phyloP scores from a whole-genome alignment of 1,140 invertebrate genomes.

The Mya arenaria region DNA sequence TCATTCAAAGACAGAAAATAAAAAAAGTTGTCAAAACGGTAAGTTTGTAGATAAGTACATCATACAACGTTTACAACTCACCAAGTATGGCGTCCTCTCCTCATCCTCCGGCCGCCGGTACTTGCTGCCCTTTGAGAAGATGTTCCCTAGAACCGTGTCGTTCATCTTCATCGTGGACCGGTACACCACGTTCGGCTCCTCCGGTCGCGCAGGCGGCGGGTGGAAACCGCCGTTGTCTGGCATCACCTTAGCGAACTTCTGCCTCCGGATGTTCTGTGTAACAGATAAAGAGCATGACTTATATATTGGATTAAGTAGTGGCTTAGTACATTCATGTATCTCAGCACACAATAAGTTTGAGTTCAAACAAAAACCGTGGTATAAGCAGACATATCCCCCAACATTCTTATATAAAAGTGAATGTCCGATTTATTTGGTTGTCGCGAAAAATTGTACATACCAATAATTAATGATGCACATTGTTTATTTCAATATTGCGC shows the following conservation, averaged over 20 bases:
- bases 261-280: neutral
- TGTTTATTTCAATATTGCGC: no score
- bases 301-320: neutral
- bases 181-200: neutral
- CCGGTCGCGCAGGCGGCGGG: neutral
- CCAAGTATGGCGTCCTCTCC: neutral
- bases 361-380: no score
- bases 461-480: no score
- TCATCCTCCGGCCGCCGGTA: neutral
- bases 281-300: neutral
- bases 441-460: neutral
- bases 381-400: no score
- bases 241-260: neutral
- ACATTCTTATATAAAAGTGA: neutral
- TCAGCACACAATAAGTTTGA: neutral
- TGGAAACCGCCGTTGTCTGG: neutral
- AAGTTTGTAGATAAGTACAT: no score
- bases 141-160: neutral
- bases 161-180: slow-evolving; percentile 3
- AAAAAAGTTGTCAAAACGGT: no score
- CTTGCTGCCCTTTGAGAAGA: neutral
- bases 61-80: no score
- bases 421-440: neutral
- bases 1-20: no score
- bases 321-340: neutral